Percentiles rank a stretch among this genome's conserved stretches.
Conservation (phyloP, 1,140 invertebrate genomes). For the Drepana arcuata region DNA sequence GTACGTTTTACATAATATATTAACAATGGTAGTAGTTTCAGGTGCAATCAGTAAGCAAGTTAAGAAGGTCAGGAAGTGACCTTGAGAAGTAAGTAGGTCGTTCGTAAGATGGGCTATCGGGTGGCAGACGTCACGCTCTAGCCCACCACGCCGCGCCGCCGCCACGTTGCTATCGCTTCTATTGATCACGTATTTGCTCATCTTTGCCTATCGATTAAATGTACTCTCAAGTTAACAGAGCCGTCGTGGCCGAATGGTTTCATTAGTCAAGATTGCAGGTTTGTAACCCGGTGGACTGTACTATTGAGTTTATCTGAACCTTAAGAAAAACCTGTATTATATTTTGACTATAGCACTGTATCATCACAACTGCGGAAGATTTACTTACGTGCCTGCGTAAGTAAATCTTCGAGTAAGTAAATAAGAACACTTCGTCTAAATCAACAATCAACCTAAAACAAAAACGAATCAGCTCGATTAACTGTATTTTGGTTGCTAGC, state of each 20-base stretch:
- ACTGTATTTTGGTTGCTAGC: background rate
- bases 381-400: too few relatives aligned
- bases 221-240: too few relatives aligned
- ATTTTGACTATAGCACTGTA: too few relatives aligned
- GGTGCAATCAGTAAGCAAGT: slow-evolving; percentile 38
- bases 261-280: too few relatives aligned
- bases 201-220: too few relatives aligned
- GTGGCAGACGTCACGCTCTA: slow-evolving; percentile 61
- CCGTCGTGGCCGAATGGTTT: too few relatives aligned
- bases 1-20: background rate
- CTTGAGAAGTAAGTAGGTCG: slow-evolving; percentile 62
- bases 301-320: background rate
- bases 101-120: slow-evolving; percentile 66
- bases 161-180: background rate
- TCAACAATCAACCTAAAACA: too few relatives aligned
- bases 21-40: slow-evolving; percentile 19
- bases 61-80: slow-evolving; percentile 61
- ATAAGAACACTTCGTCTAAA: background rate
- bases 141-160: slow-evolving; percentile 23
- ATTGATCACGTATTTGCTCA: background rate
- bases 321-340: background rate
- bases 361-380: too few relatives aligned
- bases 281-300: too few relatives aligned
- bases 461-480: background rate
- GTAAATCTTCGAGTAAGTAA: background rate